A percentile compares a stretch with the other conserved stretches of the same genome.
These are phyloP conservation scores for Salticus scenicus DNA, from an alignment of 2,888 invertebrate genomes.

Conservation along the genomic window DNA sequence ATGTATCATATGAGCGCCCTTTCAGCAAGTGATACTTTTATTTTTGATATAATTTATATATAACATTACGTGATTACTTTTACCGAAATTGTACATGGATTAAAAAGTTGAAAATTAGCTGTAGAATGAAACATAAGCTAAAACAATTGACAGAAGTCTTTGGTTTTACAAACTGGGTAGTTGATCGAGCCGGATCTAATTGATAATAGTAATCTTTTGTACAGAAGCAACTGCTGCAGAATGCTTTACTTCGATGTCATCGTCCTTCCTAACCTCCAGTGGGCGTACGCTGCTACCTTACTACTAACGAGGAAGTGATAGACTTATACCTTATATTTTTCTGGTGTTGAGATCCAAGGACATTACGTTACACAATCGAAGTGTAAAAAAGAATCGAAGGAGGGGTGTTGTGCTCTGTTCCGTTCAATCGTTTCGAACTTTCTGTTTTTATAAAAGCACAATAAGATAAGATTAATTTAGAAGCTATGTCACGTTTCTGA, in stretches of 20 bases:
- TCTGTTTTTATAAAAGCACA: not conserved
- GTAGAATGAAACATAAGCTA: too few species aligned
- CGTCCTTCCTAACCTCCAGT: slow-evolving; percentile 35
- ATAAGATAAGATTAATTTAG: not conserved
- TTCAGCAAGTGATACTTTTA: too few species aligned
- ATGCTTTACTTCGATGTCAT: slow-evolving; percentile 8
- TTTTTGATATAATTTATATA: too few species aligned
- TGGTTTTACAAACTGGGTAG: too few species aligned
- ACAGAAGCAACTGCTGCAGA: too few species aligned
- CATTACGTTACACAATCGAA: not conserved
- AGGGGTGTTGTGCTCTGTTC: not conserved
- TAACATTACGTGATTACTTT: too few species aligned
- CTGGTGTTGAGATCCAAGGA: not conserved
- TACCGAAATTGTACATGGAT: too few species aligned
- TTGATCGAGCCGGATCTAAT: too few species aligned
- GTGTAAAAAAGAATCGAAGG: not conserved
- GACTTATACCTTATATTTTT: slow-evolving; percentile 31
- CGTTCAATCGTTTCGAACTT: not conserved
- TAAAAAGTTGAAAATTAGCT: too few species aligned
- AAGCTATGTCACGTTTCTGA: not conserved
- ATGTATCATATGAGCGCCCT: too few species aligned
- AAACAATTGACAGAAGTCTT: too few species aligned
- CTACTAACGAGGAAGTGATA: slow-evolving; percentile 45
- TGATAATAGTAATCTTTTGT: not conserved
- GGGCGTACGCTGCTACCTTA: slow-evolving; percentile 9